These are phyloP conservation scores for Acrobasis suavella DNA, from an alignment of 2,888 invertebrate genomes.

Conservation along the genomic window DNA sequence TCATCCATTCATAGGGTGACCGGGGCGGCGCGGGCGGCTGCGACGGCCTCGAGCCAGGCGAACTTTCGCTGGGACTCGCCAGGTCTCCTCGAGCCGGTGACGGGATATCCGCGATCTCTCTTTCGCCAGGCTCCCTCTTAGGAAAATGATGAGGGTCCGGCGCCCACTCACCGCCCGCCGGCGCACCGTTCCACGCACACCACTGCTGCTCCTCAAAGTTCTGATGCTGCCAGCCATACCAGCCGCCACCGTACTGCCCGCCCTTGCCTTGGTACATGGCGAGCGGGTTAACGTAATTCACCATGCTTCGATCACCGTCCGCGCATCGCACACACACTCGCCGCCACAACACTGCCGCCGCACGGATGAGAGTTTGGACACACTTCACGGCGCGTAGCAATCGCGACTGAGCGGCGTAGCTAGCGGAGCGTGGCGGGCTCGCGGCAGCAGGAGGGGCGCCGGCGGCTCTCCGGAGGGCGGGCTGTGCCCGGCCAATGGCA, in stretches of 20 bases:
- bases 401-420: conserved; percentile 58
- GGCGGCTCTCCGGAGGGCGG: conserved; percentile 46
- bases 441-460: conserved; percentile 45
- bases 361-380: conserved; percentile 39
- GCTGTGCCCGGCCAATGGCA: conserved; percentile 54
- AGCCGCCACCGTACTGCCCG: conserved; percentile 74
- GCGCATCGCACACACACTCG: conserved; percentile 76
- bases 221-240: conserved; percentile 79
- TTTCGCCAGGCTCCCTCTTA: conserved; percentile 69
- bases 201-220: conserved; percentile 83
- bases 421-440: conserved; percentile 36
- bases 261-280: conserved; percentile 87
- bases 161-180: conserved; percentile 75
- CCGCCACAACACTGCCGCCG: conserved; percentile 66
- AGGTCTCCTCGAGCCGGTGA: conserved; percentile 79
- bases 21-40: conserved; percentile 87
- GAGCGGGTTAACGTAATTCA: conserved; percentile 88
- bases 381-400: conserved; percentile 58
- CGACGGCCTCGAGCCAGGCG: conserved; percentile 74
- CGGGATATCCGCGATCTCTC: conserved; percentile 71
- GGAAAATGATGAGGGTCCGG: conserved; percentile 76
- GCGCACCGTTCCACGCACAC: conserved; percentile 79
- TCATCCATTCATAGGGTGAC: conserved; percentile 96
- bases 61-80: conserved; percentile 80
- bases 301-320: conserved; percentile 84